Base-by-base conservation (phyloP, 2,797 vertebrate genomes). In the Micrastur ruficollis region DNA sequence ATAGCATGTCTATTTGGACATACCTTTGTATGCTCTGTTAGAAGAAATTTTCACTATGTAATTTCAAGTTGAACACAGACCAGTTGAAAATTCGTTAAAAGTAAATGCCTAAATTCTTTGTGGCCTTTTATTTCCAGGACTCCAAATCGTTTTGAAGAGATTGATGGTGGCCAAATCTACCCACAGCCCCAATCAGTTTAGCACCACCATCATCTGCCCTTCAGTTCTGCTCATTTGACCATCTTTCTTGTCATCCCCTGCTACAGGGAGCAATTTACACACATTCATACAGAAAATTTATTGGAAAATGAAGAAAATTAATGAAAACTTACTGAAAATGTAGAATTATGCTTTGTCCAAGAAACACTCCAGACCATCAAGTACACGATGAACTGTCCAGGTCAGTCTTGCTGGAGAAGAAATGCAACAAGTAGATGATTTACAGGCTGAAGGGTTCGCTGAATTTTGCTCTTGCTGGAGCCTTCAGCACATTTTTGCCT, bases 161-260 rank as follows among this genome's bases (percentile, higher is more conserved):
- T 9, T 19, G 32, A 29, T 17, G 20, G 44, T 56, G 44, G 38
- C 44, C 55, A 55, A 49, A 42, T 56, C n/a, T 76, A 80, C 49
- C 4, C 72, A 59, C 2, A 44, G 0, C 3, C 5, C 3, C 12
- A 47, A 1, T 0, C 5, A 3, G 11, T 44, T 84, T 26, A 63
- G 25, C 58, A 62, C 27, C 20, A 70, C 8, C 6, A 2, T 63
- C 26, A 36, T 29, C 32, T 44, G 9, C 7, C 29, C 19, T 11
- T 63, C 40, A 17, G 1, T 25, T 73, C n/a, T 74, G 36, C 38
- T 53, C 32, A 46, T 32, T 46, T 86, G 46, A 70, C 8, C 8
- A 8, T 32, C 31, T 72, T 67, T 52, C 3, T 42, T 74, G 10
- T 56, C 44, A 65, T 32, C 7, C 9, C 8, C n/a, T 55, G 5